phyloP scores from a whole-genome alignment of 2,888 invertebrate species.

The Chloromyia formosa region DNA sequence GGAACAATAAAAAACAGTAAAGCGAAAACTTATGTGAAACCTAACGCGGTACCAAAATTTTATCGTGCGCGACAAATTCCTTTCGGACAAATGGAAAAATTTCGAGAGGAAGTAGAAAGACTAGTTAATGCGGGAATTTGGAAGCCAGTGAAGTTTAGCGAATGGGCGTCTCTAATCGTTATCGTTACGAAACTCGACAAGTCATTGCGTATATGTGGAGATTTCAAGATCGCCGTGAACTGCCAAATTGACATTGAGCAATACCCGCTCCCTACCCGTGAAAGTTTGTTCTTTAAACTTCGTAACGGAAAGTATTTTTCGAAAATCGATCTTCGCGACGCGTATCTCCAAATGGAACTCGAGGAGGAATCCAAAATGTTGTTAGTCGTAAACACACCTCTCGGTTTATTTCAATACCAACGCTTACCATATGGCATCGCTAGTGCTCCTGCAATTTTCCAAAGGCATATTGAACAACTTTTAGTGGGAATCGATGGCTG shows the following conservation, averaged over 20 bases:
- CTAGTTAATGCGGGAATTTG: neutral
- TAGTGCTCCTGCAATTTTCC: conserved; percentile 49
- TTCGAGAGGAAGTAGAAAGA: neutral
- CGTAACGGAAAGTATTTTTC: conserved; percentile 19
- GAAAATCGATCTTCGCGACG: conserved; percentile 42
- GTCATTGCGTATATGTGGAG: neutral
- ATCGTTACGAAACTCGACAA: neutral
- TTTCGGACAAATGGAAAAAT: neutral
- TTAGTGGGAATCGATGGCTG: neutral
- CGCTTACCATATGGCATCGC: neutral
- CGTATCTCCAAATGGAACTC: conserved; percentile 45
- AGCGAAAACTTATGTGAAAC: neutral
- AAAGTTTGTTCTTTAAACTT: neutral
- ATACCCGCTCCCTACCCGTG: neutral
- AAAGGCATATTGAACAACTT: conserved; percentile 49
- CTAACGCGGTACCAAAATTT: conserved; percentile 8
- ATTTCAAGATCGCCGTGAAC: neutral
- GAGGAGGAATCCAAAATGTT: conserved; percentile 46
- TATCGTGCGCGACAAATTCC: neutral
- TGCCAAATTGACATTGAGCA: neutral
- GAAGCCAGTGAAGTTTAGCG: neutral
- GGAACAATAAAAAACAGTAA: no score
- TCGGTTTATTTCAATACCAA: conserved; percentile 41
- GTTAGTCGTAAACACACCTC: conserved; percentile 46
- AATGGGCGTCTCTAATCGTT: neutral